Base-by-base conservation (phyloP, 2,797 vertebrate species). In the Carduelis carduelis region DNA sequence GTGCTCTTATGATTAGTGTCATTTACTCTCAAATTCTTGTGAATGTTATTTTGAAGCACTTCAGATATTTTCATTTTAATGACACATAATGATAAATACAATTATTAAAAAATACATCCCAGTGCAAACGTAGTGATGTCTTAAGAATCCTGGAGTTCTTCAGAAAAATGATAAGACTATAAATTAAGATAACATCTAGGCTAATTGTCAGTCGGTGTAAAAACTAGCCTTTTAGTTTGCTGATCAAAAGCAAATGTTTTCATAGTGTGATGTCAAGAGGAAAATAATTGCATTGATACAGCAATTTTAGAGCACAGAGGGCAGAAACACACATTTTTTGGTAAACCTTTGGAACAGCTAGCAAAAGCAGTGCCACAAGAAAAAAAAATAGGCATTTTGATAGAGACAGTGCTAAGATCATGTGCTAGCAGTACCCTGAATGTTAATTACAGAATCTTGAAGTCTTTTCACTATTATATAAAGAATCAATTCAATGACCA, bases 51-150 rank as follows among this genome's bases (percentile, higher is more conserved):
- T 89, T 88, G 94, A 91, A 96, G 43, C 56, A 68, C 88, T 95
- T 96, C 47, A 95, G 74, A 79, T 92, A 64, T 92, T 95, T 95
- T 92, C 39, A 71, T 94, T 97, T 96, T 95, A 97, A 94, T 96
- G 90, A 77, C 39, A 88, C 81, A 57, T 91, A 74, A 93, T 79
- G 55, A 87, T 95, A 94, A 89, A 55, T 83, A 78, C 56, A 92
- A 76, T 90, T 96, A 87, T 95, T 97, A 82, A 95, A 97, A 82
- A 89, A 96, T 55, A 68, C 37, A 86, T 72, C 57, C 83, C 66
- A 43, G 46, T 88, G 57, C 61, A 97, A 95, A 83, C 46, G 20
- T 83, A 85, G 43, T 14, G 56, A 66, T 60, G 82, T 83, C 60
- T 75, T 94, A 69, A 91, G 82, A 93, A 91, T 93, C 81, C 55